These are phyloP conservation scores for Glaucomys volans DNA, from an alignment of 2,113 vertebrate species.

Conservation along the genomic window DNA sequence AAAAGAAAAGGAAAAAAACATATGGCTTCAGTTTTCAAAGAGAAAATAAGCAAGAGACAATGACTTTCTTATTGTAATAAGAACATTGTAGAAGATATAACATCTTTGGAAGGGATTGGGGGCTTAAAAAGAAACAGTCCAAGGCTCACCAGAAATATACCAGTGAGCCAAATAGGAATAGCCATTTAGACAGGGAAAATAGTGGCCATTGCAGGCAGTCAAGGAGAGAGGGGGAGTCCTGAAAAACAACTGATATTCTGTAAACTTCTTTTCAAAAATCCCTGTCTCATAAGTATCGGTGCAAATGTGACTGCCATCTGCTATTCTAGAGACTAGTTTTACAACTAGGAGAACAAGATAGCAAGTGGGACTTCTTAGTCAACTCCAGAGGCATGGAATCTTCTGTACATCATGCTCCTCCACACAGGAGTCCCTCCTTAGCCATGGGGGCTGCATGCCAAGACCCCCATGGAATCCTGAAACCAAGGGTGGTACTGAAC, in stretches of 20 bases:
- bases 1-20: not conserved
- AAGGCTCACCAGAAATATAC: not conserved
- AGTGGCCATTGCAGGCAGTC: not conserved
- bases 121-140: not conserved
- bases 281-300: not conserved
- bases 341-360: not conserved
- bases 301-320: not conserved
- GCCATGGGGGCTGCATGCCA: not conserved
- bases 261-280: not conserved
- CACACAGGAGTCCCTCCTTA: not conserved
- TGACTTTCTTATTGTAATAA: not conserved
- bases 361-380: not conserved
- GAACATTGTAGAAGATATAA: not conserved
- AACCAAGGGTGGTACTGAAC: not conserved
- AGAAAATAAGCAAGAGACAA: not conserved
- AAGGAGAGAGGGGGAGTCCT: not conserved
- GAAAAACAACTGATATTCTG: not conserved
- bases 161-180: not conserved
- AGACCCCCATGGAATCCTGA: not conserved
- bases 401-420: not conserved
- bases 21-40: not conserved
- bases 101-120: not conserved
- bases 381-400: not conserved
- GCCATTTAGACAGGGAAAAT: not conserved
- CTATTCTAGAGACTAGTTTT: not conserved